Base-by-base conservation (phyloP, 2,797 vertebrate species). In the Antrozous pallidus region DNA sequence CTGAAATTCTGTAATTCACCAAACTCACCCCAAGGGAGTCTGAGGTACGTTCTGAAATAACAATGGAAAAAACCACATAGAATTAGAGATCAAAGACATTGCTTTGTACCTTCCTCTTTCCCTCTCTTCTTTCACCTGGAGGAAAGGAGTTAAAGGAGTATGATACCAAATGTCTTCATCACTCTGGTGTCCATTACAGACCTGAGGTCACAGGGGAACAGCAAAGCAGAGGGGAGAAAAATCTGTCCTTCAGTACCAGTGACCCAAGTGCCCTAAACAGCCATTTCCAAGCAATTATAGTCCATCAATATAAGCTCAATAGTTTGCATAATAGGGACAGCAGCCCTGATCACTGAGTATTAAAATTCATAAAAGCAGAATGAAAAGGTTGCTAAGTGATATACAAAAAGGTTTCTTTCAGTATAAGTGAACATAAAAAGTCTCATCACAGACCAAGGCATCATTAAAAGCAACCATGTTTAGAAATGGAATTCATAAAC, bases 131-230 rank as follows among this genome's bases (percentile, higher is more conserved):
- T 80, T 69, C 14, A 33, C 14, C 74, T 65, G 22, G 51, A 84
- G 67, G 92, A 63, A 90, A 88, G 17, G n/a, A 49, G 84, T 65
- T 40, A 91, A 84, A 86, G 18, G 38, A 33, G 8, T 26, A 10
- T 24, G 56, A 42, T 45, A 86, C 81, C 28, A 80, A 93, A 86
- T 0, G 17, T 87, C 87, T 82, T 78, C 84, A 63, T 73, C 47
- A 28, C 73, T 85, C 80, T 75, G 42, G 4, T 40, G 67, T 79
- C 77, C 85, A 51, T 88, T 83, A 95, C 65, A 93, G 85, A 96
- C 58, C 87, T 85, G 83, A 95, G 69, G 84, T 88, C 88, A 84
- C 65, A 86, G 83, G n/a, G n/a, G n/a, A 82, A 91, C 24, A 78
- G 77, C 54, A 67, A 67, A 65, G 40, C 51, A 36, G 24, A 94